These are phyloP conservation scores for Tipula lateralis DNA, from an alignment of 2,888 invertebrate species.

Conservation along the genomic window DNA sequence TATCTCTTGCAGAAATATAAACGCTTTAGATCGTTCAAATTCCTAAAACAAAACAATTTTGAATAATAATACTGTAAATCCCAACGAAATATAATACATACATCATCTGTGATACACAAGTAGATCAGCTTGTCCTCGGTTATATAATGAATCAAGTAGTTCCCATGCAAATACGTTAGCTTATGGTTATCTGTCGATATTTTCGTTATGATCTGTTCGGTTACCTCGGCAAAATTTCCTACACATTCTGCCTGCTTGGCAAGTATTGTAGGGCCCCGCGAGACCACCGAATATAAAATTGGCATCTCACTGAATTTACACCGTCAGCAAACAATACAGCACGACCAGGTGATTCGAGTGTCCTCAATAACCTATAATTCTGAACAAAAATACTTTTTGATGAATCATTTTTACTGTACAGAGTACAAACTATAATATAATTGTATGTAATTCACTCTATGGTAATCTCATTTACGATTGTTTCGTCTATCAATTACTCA, in stretches of 20 bases:
- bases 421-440: background rate
- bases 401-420: background rate
- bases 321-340: background rate
- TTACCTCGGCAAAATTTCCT: constrained; percentile 92
- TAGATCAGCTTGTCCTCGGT: constrained; percentile 82
- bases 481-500: background rate
- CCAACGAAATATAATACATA: too few species aligned
- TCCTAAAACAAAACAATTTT: constrained; percentile 70
- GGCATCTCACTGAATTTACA: constrained; percentile 67
- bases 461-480: background rate
- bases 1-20: constrained; percentile 84
- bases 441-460: background rate
- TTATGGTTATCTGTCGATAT: constrained; percentile 87
- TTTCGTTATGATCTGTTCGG: constrained; percentile 82
- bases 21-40: constrained; percentile 88
- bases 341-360: background rate
- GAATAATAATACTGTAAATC: too few species aligned
- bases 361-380: background rate
- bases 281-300: constrained; percentile 82
- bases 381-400: background rate
- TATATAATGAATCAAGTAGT: constrained; percentile 88
- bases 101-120: constrained; percentile 93
- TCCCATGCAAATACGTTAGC: constrained; percentile 88
- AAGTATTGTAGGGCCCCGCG: constrained; percentile 77
- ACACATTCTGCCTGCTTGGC: constrained; percentile 89